A percentile compares a stretch with the other conserved stretches of the same genome.
Conservation (phyloP, 1,140 invertebrate species). For the Harpegnathos saltator region DNA sequence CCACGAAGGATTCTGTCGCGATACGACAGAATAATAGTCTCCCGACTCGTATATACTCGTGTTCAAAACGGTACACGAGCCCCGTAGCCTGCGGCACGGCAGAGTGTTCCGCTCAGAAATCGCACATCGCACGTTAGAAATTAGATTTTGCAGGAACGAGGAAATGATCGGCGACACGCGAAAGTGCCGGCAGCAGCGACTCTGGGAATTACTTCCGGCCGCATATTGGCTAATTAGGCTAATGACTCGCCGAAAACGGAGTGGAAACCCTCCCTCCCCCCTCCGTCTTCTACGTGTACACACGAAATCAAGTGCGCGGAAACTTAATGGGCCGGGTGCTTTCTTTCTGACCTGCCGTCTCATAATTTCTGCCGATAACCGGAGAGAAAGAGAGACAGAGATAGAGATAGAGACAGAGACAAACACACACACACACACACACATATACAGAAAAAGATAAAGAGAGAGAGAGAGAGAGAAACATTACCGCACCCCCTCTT, state of each 20-base stretch:
- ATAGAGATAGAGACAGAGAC: too few relatives aligned
- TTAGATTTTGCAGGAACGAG: constrained; percentile 46
- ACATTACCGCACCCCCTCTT: constrained; percentile 1
- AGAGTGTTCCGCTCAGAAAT: constrained; percentile 52
- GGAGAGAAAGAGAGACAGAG: neutral
- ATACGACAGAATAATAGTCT: constrained; percentile 40
- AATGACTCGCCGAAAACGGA: constrained; percentile 68
- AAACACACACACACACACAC: too few relatives aligned
- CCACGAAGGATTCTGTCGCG: constrained; percentile 8
- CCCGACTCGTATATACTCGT: constrained; percentile 16
- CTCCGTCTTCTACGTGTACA: neutral
- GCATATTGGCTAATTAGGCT: constrained; percentile 67
- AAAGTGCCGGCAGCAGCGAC: constrained; percentile 51
- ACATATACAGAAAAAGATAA: neutral
- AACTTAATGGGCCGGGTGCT: constrained; percentile 47
- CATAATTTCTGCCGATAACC: constrained; percentile 44
- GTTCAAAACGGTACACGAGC: constrained; percentile 25
- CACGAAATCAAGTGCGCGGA: constrained; percentile 47
- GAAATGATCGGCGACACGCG: constrained; percentile 65
- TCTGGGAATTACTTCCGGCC: constrained; percentile 56
- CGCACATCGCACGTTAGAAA: constrained; percentile 54
- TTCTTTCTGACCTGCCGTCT: constrained; percentile 46
- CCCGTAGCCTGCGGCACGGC: constrained; percentile 42
- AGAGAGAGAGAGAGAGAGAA: too few relatives aligned
- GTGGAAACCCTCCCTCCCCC: neutral